Conservation (phyloP, 2,797 vertebrate species). For the Parauchenoglanis punctatus region DNA sequence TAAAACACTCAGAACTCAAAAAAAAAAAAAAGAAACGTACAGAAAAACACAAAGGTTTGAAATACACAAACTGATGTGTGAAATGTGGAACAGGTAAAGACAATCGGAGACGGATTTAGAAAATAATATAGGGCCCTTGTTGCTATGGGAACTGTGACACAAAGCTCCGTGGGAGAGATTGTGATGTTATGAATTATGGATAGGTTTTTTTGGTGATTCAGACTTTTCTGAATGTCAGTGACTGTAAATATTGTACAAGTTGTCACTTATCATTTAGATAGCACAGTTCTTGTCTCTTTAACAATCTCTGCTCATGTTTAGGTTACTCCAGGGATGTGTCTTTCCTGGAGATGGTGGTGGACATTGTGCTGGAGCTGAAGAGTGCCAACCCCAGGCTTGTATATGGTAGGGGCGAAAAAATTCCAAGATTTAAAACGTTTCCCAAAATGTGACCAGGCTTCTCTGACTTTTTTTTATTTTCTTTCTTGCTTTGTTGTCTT, state of each 20-base stretch:
- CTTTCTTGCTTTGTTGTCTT: not conserved
- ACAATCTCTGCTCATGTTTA: conserved; percentile 55
- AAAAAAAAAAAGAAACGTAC: not conserved
- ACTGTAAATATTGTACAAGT: not conserved
- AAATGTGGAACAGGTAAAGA: not conserved
- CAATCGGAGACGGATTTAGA: not conserved
- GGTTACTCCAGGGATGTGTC: conserved; percentile 92
- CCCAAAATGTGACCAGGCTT: not conserved
- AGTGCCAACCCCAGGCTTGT: conserved; percentile 83
- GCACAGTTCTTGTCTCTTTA: not conserved
- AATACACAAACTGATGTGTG: not conserved
- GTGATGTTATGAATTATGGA: not conserved
- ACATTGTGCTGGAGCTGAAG: conserved; percentile 92
- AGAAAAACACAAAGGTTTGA: not conserved
- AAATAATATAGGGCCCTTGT: no score
- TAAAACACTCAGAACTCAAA: not conserved
- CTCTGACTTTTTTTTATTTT: not conserved
- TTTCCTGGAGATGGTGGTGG: conserved; percentile 90
- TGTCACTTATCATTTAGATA: not conserved
- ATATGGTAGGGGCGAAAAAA: conserved; percentile 81
- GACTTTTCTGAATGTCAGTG: not conserved
- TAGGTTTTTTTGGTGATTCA: not conserved
- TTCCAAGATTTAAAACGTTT: not conserved
- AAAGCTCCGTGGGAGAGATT: not conserved
- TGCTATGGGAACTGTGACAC: not conserved